Conservation (phyloP, 1,140 invertebrate genomes). For the Trypoxylus dichotomus region DNA sequence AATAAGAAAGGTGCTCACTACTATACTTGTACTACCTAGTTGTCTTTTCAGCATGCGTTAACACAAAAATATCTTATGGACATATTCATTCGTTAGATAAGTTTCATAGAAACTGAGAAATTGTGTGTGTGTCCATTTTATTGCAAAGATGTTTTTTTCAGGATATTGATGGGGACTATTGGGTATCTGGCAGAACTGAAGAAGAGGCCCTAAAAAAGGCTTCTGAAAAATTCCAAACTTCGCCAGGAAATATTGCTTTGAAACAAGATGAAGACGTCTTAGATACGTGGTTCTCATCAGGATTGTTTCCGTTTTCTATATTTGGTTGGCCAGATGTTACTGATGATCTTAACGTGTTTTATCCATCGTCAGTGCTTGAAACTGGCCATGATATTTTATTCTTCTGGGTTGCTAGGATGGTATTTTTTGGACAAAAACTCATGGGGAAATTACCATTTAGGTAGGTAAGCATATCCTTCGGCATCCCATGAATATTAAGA, state of each 20-base stretch:
- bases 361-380: conserved; percentile 91
- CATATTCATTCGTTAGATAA: too few relatives aligned
- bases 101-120: too few relatives aligned
- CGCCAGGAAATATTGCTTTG: conserved; percentile 68
- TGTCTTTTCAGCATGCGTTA: too few relatives aligned
- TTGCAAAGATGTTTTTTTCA: conserved; percentile 39
- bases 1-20: too few relatives aligned
- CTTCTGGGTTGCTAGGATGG: conserved; percentile 99
- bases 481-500: too few relatives aligned
- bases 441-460: conserved; percentile 92
- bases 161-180: conserved; percentile 73
- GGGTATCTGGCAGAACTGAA: conserved; percentile 86
- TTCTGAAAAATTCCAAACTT: conserved; percentile 73
- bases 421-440: conserved; percentile 92
- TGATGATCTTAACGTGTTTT: conserved; percentile 75
- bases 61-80: too few relatives aligned
- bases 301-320: conserved; percentile 94
- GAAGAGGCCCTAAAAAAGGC: conserved; percentile 87
- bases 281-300: conserved; percentile 99
- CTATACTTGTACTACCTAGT: too few relatives aligned
- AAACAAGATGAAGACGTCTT: conserved; percentile 94
- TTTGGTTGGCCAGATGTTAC: conserved; percentile 96
- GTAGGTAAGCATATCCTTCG: too few relatives aligned
- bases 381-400: conserved; percentile 98
- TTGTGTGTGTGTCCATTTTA: too few relatives aligned